phyloP scores from a whole-genome alignment of 2,797 vertebrate species.

The Alectoris magna region DNA sequence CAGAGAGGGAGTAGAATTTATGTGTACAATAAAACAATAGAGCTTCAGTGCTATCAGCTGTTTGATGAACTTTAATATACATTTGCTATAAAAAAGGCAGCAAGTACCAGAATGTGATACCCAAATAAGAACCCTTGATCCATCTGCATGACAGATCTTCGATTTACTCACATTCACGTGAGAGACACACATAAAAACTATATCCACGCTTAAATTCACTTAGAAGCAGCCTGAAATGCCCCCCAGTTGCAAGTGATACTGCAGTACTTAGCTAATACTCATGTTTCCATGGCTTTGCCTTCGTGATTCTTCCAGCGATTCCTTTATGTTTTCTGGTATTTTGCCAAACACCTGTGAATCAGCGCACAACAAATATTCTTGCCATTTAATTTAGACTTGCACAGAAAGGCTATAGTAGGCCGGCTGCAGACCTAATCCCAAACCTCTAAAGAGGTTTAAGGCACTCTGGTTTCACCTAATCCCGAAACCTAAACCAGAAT shows the following conservation, averaged over 20 bases:
- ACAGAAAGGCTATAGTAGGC: conserved; percentile 81
- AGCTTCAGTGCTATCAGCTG: conserved; percentile 57
- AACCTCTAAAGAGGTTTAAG: conserved; percentile 93
- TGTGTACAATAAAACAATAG: conserved; percentile 25
- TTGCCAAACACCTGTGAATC: conserved; percentile 84
- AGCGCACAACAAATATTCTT: conserved; percentile 75
- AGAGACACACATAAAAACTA: conserved; percentile 73
- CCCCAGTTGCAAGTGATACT: conserved; percentile 74
- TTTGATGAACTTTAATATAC: conserved; percentile 47
- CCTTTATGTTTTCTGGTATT: conserved; percentile 75
- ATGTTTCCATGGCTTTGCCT: conserved; percentile 75
- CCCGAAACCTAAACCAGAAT: conserved; percentile 90
- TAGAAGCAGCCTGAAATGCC: conserved; percentile 71
- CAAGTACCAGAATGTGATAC: conserved; percentile 58
- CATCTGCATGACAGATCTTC: conserved; percentile 67
- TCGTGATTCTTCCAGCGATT: conserved; percentile 72
- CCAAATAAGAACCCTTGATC: conserved; percentile 56
- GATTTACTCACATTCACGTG: conserved; percentile 54
- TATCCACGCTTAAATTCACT: conserved; percentile 76
- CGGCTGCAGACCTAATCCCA: conserved; percentile 88
- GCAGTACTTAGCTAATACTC: conserved; percentile 74
- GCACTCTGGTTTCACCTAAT: conserved; percentile 99
- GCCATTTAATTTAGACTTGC: conserved; percentile 83
- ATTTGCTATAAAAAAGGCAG: conserved; percentile 57
- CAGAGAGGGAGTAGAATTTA: conserved; percentile 47